A percentile compares a stretch with the other conserved stretches of the same genome.
These are phyloP conservation scores for Tauraco erythrolophus DNA, from an alignment of 2,113 vertebrate genomes.

Conservation along the genomic window DNA sequence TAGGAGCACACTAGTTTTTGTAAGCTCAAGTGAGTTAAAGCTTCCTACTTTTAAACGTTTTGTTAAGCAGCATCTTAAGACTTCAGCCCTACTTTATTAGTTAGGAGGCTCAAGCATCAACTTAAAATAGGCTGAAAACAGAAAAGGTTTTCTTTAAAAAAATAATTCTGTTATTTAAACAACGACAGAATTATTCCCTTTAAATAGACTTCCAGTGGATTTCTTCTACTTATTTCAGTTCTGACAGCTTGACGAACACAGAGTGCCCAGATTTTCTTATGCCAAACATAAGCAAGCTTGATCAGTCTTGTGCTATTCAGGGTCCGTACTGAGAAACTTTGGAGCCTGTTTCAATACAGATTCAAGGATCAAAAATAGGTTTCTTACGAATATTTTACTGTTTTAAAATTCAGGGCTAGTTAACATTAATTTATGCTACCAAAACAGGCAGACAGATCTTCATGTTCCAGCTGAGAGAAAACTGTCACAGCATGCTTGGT, in stretches of 20 bases:
- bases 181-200: not conserved
- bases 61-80: not conserved
- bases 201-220: not conserved
- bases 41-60: not conserved
- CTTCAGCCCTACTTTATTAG: not conserved
- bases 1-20: not conserved
- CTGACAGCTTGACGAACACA: not conserved
- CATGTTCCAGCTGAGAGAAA: constrained; percentile 23
- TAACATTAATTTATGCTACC: constrained; percentile 25
- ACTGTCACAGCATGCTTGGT: not conserved
- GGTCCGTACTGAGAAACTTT: not conserved
- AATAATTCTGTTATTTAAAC: not conserved
- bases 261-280: not conserved
- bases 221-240: not conserved
- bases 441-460: constrained; percentile 40
- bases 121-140: not conserved
- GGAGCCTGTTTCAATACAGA: not conserved
- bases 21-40: not conserved
- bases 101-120: not conserved
- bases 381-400: not conserved
- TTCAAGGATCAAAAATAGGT: not conserved
- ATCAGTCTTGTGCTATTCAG: not conserved
- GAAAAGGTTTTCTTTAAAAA: not conserved
- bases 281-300: not conserved
- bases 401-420: constrained; percentile 14